Percentiles rank a stretch among this genome's conserved stretches.
Conservation (phyloP, 2,888 invertebrate species). For the Drosophila suboccidentalis region DNA sequence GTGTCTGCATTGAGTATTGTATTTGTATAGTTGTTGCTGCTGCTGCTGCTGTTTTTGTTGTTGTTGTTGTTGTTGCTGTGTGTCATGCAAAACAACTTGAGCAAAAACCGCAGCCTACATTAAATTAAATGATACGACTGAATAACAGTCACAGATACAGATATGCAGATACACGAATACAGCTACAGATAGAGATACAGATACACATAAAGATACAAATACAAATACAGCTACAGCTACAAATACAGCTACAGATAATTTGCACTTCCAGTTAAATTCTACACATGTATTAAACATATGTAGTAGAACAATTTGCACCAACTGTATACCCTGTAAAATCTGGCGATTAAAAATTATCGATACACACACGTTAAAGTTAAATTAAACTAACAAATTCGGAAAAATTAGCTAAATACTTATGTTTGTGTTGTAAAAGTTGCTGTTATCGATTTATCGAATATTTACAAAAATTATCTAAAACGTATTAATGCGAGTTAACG, state of each 20-base stretch:
- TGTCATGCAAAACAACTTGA: constrained; percentile 46
- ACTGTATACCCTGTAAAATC: neutral
- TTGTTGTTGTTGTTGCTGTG: constrained; percentile 33
- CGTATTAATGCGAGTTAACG: no score
- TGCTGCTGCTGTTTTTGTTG: constrained; percentile 20
- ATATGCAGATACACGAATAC: constrained; percentile 2
- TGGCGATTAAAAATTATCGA: neutral
- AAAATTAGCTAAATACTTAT: no score
- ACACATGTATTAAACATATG: neutral
- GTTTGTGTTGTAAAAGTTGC: neutral
- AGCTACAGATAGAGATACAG: neutral
- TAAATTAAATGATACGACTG: constrained; percentile 16
- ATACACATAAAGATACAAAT: constrained; percentile 1
- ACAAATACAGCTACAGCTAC: neutral
- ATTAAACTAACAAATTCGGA: no score
- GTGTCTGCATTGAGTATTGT: constrained; percentile 22
- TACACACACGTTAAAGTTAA: no score
- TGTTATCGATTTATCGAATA: constrained; percentile 1
- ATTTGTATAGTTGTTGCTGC: constrained; percentile 43
- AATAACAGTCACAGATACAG: constrained; percentile 15
- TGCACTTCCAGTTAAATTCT: constrained; percentile 8
- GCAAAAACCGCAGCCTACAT: constrained; percentile 28
- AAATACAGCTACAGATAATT: neutral
- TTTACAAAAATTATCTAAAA: neutral
- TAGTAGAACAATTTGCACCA: neutral